phyloP scores from a whole-genome alignment of 2,113 vertebrate genomes.

The Nicator chloris region DNA sequence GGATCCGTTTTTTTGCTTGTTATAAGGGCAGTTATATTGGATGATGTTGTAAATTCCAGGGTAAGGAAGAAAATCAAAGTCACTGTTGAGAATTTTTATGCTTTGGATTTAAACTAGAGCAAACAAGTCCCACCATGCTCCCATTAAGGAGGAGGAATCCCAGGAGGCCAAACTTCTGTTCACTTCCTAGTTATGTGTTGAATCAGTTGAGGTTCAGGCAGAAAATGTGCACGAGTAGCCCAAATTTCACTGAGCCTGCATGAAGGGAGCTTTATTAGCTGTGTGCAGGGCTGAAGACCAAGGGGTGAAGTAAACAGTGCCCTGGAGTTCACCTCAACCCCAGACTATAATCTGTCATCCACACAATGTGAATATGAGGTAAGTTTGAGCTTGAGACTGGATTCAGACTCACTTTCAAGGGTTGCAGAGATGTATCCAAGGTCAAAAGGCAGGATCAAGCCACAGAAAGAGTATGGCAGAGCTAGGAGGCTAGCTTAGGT shows the following conservation, averaged over 20 bases:
- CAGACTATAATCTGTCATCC: not conserved
- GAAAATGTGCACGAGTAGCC: not conserved
- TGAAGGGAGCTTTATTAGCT: not conserved
- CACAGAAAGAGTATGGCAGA: not conserved
- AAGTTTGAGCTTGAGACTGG: not conserved
- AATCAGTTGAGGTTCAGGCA: not conserved
- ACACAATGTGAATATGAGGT: not conserved
- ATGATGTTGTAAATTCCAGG: not conserved
- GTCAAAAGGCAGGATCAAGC: not conserved
- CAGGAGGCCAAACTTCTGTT: not conserved
- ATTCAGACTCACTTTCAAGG: not conserved
- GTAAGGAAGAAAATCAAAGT: not conserved
- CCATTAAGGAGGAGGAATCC: not conserved
- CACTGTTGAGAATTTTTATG: not conserved
- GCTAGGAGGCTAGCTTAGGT: not conserved
- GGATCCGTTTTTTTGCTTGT: not conserved
- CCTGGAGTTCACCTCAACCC: not conserved
- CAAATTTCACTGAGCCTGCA: not conserved
- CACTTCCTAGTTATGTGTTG: not conserved
- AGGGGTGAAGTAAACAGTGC: not conserved
- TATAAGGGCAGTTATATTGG: not conserved
- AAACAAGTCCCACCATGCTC: not conserved
- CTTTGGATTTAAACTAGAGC: not conserved
- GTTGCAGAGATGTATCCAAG: not conserved
- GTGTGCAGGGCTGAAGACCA: not conserved